Evolutionary conservation across 2,113 vertebrate species (phyloP), one percentile per base, ranked within the genome.

Genomic region (Antennarius striatus): DNA sequence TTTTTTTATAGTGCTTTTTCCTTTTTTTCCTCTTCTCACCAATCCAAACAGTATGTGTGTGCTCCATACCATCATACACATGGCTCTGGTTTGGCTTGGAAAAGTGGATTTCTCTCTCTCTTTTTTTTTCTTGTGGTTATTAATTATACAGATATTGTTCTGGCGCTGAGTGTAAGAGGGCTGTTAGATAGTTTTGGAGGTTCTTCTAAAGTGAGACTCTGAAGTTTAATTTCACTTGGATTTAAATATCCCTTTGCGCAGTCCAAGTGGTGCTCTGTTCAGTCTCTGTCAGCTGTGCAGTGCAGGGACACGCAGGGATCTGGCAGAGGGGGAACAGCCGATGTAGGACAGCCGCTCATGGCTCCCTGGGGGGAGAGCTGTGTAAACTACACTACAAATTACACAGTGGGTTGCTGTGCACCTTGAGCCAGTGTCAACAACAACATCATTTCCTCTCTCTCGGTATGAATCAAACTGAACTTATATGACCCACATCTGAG

Each of bases 391-490:
- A 80, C 86, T 88, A 81, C 81, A 87, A 87, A 91, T 89, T 87
- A 89, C 89, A 91, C 87, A 89, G 86, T 79, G 78, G 88, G 86
- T 86, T 90, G 79, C 83, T 81, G 79, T 79, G 72, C 82, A 74
- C 71, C 75, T 76, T 45, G 73, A 85, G 80, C 83, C 82, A 80
- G 77, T 74, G 75, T 86, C 89, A 90, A 90, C 90, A 90, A 89
- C 91, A 90, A 84, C 73, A 75, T 77, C 56, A 59, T 74, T 88
- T 75, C 78, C 77, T 58, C 65, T 77, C 69, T 75, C 77, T 13
- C 42, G 76, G 81, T 83, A 80, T 82, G 81, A 87, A 86, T 82
- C 77, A 76, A 82, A 76, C 68, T 89, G 76, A 86, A 90, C 83
- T 87, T 82, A 83, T 75, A 83, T 71, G 84, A 89, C 81, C 84